Conservation (phyloP, 64 coral and sea anemone genomes). For the Stylophora pistillata region DNA sequence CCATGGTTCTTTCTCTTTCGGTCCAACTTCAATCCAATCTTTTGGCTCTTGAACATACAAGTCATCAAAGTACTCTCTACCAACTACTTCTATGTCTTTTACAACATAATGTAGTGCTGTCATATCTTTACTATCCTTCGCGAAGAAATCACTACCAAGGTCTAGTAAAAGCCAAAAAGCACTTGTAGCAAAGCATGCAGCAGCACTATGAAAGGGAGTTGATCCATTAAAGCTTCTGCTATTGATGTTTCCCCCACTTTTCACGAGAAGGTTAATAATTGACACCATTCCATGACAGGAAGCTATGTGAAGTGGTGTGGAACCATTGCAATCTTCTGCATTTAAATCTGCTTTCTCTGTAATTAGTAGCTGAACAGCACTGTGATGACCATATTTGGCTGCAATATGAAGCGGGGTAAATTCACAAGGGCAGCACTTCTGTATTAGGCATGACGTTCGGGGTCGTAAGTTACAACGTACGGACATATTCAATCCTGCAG, state of each 20-base stretch:
- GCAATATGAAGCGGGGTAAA: conserved; percentile 57
- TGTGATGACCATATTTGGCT: conserved; percentile 6
- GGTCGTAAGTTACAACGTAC: neutral
- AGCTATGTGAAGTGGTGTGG: conserved; percentile 54
- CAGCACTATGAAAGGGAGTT: conserved; percentile 62
- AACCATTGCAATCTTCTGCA: conserved; percentile 11
- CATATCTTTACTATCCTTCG: neutral
- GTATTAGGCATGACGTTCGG: neutral
- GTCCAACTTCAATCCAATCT: conserved; percentile 18
- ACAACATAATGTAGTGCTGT: conserved; percentile 54
- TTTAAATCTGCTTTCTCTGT: conserved; percentile 8
- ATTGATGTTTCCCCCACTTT: neutral
- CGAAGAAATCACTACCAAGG: conserved; percentile 41
- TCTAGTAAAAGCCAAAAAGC: conserved; percentile 44
- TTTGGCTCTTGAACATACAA: conserved; percentile 47
- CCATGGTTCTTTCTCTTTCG: neutral
- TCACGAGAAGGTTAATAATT: conserved; percentile 27
- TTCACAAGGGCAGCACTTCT: neutral
- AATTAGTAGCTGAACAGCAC: neutral
- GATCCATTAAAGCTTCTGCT: conserved; percentile 29
- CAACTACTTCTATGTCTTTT: conserved; percentile 2
- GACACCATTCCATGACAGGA: conserved; percentile 41
- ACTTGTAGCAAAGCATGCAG: neutral
- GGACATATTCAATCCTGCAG: neutral
- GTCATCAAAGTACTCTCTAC: conserved; percentile 44